Conservation (phyloP, 1,140 invertebrate species). For the Elysia chlorotica region DNA sequence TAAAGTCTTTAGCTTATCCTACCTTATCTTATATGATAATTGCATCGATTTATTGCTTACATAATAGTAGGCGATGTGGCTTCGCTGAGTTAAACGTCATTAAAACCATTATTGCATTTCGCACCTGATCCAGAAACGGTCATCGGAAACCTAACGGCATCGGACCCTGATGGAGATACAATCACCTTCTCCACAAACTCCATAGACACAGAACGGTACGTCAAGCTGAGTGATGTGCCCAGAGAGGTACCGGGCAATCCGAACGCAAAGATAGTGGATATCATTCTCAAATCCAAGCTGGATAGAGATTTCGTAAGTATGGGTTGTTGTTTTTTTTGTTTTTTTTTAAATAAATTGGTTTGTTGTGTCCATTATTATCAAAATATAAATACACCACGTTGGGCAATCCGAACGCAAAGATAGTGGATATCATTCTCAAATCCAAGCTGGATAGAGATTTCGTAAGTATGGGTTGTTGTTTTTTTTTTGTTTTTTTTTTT, state of each 20-base stretch:
- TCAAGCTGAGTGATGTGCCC: conserved; percentile 33
- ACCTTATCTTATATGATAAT: too few species aligned
- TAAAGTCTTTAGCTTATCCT: too few species aligned
- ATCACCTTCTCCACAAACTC: conserved; percentile 35
- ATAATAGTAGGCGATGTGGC: too few species aligned
- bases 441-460: not conserved
- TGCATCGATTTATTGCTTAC: too few species aligned
- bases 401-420: not conserved
- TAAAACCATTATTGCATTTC: too few species aligned
- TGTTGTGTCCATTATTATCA: too few species aligned
- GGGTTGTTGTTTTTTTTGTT: not conserved
- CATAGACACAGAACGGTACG: conserved; percentile 27
- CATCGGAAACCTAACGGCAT: conserved; percentile 39
- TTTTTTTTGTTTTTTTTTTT: not conserved
- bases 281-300: conserved; percentile 35
- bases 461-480: not conserved
- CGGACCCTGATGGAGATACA: conserved; percentile 33
- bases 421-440: not conserved
- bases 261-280: conserved; percentile 33
- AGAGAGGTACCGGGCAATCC: conserved; percentile 16
- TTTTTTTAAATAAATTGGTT: not conserved
- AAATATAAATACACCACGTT: too few species aligned
- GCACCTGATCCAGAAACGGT: too few species aligned
- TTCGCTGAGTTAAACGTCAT: too few species aligned
- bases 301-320: conserved; percentile 44